These are phyloP conservation scores for Stylophora pistillata DNA, from an alignment of 64 coral and sea anemone genomes.

Conservation along the genomic window DNA sequence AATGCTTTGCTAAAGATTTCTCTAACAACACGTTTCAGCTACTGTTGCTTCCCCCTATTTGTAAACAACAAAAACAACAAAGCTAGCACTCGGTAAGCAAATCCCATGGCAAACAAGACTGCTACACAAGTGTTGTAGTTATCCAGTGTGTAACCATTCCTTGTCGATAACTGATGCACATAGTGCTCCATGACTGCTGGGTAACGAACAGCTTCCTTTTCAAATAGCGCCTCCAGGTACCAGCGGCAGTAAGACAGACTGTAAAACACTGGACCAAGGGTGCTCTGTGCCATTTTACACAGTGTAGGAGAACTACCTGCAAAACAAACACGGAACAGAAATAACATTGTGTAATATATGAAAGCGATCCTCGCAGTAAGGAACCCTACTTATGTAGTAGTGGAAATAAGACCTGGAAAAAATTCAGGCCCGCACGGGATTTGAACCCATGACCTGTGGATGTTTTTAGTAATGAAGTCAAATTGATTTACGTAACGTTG, in stretches of 20 bases:
- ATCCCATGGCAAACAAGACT: conserved; percentile 45
- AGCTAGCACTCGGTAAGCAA: conserved; percentile 39
- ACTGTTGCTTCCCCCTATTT: conserved; percentile 72
- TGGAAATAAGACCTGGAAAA: too few species aligned
- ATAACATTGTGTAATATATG: too few species aligned
- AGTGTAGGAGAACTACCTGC: conserved; percentile 51
- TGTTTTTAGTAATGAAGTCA: too few species aligned
- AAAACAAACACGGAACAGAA: background rate
- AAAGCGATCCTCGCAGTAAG: too few species aligned
- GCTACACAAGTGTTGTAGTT: conserved; percentile 55
- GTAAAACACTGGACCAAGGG: conserved; percentile 35
- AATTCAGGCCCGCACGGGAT: rapidly evolving
- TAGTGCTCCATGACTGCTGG: conserved; percentile 14
- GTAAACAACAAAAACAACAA: conserved; percentile 65
- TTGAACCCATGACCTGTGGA: too few species aligned
- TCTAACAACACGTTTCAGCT: background rate
- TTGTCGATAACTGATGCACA: background rate
- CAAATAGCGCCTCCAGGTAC: conserved; percentile 58
- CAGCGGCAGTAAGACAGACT: conserved; percentile 55
- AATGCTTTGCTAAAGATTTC: too few species aligned
- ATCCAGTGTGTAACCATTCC: conserved; percentile 42
- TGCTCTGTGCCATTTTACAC: conserved; percentile 43
- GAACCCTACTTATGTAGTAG: too few species aligned
- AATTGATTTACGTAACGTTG: too few species aligned
- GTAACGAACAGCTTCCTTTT: conserved; percentile 58